A percentile compares a stretch with the other conserved stretches of the same genome.
phyloP scores from a whole-genome alignment of 2,797 vertebrate genomes.

The Manis pentadactyla region DNA sequence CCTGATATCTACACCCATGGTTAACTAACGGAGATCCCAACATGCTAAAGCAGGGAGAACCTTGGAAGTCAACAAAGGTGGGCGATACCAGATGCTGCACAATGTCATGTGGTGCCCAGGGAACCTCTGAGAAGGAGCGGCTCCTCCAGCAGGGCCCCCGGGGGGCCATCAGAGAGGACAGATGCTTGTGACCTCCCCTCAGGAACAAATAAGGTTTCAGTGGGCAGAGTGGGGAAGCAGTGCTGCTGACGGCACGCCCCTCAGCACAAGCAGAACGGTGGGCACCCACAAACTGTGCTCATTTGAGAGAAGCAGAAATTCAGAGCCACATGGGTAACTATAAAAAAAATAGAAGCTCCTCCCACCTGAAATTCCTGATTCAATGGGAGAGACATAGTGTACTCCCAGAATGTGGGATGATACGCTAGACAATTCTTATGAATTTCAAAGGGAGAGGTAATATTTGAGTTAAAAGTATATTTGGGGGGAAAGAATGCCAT shows the following conservation, averaged over 20 bases:
- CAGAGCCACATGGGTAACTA: neutral
- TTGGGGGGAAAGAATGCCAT: neutral
- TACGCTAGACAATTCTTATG: neutral
- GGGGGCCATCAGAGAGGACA: neutral
- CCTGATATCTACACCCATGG: neutral
- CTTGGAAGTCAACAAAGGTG: neutral
- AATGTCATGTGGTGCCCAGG: rapidly evolving
- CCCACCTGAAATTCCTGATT: neutral
- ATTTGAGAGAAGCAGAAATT: neutral
- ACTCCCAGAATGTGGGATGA: rapidly evolving
- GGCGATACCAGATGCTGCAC: no score
- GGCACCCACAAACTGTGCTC: neutral
- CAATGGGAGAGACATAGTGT: neutral
- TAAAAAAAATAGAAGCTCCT: neutral
- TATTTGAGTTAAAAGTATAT: neutral
- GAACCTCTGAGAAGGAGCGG: rapidly evolving
- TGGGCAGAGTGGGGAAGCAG: neutral
- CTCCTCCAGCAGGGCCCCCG: neutral
- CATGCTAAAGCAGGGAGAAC: neutral
- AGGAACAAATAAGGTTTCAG: neutral
- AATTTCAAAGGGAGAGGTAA: neutral
- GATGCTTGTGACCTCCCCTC: neutral
- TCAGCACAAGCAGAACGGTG: rapidly evolving
- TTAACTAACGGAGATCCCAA: neutral
- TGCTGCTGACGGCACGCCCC: rapidly evolving